phyloP scores from a whole-genome alignment of 2,888 invertebrate species.

The Hylaea fasciaria region DNA sequence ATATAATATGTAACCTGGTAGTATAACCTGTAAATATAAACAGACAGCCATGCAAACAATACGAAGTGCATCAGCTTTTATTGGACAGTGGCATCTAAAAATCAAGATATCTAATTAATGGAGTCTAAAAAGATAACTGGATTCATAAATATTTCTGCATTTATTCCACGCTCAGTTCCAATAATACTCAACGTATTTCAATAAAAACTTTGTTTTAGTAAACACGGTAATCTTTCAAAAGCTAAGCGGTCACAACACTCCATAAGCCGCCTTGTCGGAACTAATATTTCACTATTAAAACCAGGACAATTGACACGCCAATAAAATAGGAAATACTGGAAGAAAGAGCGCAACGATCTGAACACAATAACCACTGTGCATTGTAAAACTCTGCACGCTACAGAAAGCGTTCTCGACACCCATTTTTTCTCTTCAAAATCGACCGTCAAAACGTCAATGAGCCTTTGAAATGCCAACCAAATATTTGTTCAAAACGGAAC shows the following conservation, averaged over 20 bases:
- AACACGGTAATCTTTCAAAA: conserved; percentile 53
- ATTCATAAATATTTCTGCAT: neutral
- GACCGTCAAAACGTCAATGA: conserved; percentile 75
- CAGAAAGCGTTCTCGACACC: conserved; percentile 58
- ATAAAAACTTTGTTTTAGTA: conserved; percentile 22
- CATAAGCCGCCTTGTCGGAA: conserved; percentile 59
- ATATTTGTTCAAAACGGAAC: conserved; percentile 72
- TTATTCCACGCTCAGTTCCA: neutral
- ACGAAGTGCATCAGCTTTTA: too few species aligned
- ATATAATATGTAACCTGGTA: too few species aligned
- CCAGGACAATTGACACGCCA: conserved; percentile 69
- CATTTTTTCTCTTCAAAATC: conserved; percentile 64
- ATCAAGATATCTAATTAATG: too few species aligned
- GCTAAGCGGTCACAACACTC: conserved; percentile 68
- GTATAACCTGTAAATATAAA: too few species aligned
- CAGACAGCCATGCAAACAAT: too few species aligned
- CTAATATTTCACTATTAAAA: conserved; percentile 75
- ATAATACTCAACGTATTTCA: neutral
- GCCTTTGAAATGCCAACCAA: conserved; percentile 76
- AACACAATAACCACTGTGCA: conserved; percentile 57
- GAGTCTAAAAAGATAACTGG: too few species aligned
- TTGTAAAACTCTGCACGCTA: conserved; percentile 50
- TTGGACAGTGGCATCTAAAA: too few species aligned
- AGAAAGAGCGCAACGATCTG: conserved; percentile 60
- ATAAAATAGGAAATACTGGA: conserved; percentile 67